Evolutionary conservation across 2,888 invertebrate species (phyloP).

Genomic region (Latheticus oryzae): DNA sequence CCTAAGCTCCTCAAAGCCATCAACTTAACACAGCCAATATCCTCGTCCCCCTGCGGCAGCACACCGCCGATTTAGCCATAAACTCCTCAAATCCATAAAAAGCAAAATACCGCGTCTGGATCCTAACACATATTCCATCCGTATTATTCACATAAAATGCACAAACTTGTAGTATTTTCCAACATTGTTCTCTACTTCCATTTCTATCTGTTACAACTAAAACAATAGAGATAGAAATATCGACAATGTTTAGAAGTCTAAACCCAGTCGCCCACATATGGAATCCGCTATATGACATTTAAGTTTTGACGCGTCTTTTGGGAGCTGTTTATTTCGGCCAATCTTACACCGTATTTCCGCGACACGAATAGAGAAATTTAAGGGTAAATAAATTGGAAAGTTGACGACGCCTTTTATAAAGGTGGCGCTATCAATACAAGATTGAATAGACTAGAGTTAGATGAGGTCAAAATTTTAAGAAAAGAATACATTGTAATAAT

Average conservation of each 20-base stretch:
- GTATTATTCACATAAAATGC: constrained; percentile 49
- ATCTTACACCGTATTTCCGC: constrained; percentile 60
- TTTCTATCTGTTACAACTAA: neutral
- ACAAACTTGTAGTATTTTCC: neutral
- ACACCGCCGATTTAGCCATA: constrained; percentile 59
- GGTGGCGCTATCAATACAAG: constrained; percentile 44
- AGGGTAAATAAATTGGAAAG: constrained; percentile 63
- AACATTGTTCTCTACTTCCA: neutral
- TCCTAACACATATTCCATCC: constrained; percentile 52
- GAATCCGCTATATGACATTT: constrained; percentile 62
- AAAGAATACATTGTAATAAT: too few relatives aligned
- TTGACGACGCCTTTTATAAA: constrained; percentile 58
- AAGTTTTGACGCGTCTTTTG: constrained; percentile 62
- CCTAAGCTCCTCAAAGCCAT: too few relatives aligned
- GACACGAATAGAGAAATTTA: constrained; percentile 58
- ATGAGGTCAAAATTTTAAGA: neutral
- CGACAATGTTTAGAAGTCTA: neutral
- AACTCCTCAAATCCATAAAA: constrained; percentile 59
- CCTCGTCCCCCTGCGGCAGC: constrained; percentile 39
- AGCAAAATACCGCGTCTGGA: constrained; percentile 56
- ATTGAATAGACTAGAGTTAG: constrained; percentile 35
- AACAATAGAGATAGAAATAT: constrained; percentile 2
- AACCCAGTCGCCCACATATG: constrained; percentile 53
- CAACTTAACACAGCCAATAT: constrained; percentile 10
- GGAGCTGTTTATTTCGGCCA: constrained; percentile 63